Evolutionary conservation across 2,113 vertebrate genomes (phyloP), one percentile per base, ranked within the genome.

Genomic region (Misgurnus anguillicaudatus): DNA sequence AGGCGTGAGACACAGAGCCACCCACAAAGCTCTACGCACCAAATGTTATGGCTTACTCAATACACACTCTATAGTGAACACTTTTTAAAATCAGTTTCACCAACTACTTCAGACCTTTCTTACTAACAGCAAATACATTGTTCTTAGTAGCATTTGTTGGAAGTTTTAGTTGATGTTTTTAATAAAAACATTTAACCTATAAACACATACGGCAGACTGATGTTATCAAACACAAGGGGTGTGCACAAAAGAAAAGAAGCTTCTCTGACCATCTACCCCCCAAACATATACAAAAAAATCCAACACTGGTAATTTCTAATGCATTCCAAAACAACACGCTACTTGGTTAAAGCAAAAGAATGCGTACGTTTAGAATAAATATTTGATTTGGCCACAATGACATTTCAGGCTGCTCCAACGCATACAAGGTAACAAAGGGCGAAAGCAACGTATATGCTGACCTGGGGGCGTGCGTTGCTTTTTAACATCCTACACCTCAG

Each of bases 41-140:
- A 31, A 72, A n/a, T 21, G 36, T 10, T 24, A 72, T 55, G 55
- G 16, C 51, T 65, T 82, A n/a, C 51, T 58, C 47, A 81, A n/a
- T 60, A 61, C 45, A 19, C 14, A 36, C 55, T 53, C 24, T 45
- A 42, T 45, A 61, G 61, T 13, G 6, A n/a, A 63, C 36, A 71
- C 47, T 69, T 21, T 68, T 61, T 7, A 55, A 38, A 1, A 3
- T 31, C 13, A 69, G 39, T 51, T 48, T 70, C 14, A 66, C 36
- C 63, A 31, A 31, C 24, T 31, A 31, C 11, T 5, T 21, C 13
- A 39, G 31, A 19, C 19, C 7, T 14, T 41, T 41, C 53, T 41
- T 14, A n/a, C n/a, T n/a, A n/a, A n/a, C 3, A 0, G n/a, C n/a
- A 21, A 13, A 6, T n/a, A 53, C 19, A 57, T 58, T 39, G 5